Conservation (phyloP, 1,140 invertebrate species). For the Drosophila mauritiana region DNA sequence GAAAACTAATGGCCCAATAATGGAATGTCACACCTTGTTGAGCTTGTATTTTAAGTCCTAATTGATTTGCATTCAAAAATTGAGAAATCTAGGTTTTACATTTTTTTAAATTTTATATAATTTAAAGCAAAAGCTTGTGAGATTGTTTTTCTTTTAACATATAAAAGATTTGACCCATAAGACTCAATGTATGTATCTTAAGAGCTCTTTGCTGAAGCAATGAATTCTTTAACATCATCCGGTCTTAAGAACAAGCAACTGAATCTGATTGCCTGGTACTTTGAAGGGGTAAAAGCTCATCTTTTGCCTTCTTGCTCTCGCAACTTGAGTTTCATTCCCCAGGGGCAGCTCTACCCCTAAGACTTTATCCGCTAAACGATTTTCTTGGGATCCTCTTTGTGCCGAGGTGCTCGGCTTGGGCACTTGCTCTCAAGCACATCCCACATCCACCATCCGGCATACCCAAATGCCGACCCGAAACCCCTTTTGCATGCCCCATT, state of each 20-base stretch:
- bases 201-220: not conserved
- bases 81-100: too few species aligned
- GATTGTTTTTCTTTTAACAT: not conserved
- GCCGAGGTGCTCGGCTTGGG: slow-evolving; percentile 38
- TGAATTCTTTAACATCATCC: not conserved
- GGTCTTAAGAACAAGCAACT: slow-evolving; percentile 4
- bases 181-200: not conserved
- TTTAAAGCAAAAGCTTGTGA: not conserved
- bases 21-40: too few species aligned
- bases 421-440: slow-evolving; percentile 49
- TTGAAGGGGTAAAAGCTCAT: slow-evolving; percentile 15
- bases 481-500: slow-evolving; percentile 10
- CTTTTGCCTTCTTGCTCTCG: slow-evolving; percentile 20
- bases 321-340: not conserved
- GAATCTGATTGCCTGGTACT: slow-evolving; percentile 21
- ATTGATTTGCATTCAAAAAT: too few species aligned
- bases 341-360: slow-evolving; percentile 6
- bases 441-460: slow-evolving; percentile 8
- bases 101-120: too few species aligned
- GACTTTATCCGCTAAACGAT: slow-evolving; percentile 54
- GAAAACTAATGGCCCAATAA: too few species aligned
- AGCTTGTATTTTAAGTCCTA: too few species aligned
- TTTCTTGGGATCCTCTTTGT: slow-evolving; percentile 50
- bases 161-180: not conserved
- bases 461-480: slow-evolving; percentile 7